These are phyloP conservation scores for Menidia beryllina DNA, from an alignment of 2,113 vertebrate genomes.

Conservation along the genomic window DNA sequence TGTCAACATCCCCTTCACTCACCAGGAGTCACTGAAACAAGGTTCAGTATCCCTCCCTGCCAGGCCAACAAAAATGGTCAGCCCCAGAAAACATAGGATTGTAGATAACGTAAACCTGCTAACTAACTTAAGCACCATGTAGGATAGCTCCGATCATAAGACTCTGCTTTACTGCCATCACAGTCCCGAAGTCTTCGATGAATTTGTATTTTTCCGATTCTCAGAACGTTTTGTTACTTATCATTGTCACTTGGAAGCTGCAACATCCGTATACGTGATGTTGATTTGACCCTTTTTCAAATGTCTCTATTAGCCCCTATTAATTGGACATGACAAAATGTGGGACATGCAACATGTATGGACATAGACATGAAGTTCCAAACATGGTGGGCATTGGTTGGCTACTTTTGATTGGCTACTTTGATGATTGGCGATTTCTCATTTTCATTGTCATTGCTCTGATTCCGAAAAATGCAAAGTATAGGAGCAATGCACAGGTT, in stretches of 20 bases:
- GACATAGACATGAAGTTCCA: too few species aligned
- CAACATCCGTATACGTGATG: not conserved
- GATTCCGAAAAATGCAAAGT: not conserved
- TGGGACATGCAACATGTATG: too few species aligned
- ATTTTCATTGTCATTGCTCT: too few species aligned
- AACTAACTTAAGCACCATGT: conserved; percentile 19
- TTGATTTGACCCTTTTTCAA: not conserved
- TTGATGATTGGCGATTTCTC: too few species aligned
- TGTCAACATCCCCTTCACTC: conserved; percentile 61
- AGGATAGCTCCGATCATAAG: not conserved
- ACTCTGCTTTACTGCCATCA: not conserved
- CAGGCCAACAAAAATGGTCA: conserved; percentile 24
- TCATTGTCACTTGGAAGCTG: not conserved
- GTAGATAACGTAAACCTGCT: conserved; percentile 21
- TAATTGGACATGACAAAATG: not conserved
- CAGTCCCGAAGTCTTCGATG: not conserved
- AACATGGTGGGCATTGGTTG: not conserved
- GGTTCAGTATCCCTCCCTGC: conserved; percentile 28
- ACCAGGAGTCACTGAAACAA: conserved; percentile 70
- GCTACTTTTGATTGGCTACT: too few species aligned
- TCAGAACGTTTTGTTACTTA: not conserved
- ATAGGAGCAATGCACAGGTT: not conserved
- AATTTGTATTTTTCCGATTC: conserved; percentile 18
- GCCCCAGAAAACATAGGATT: conserved; percentile 14
- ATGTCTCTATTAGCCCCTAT: not conserved